Conservation (phyloP, 2,888 invertebrate species). For the Pterobdella sp. region DNA sequence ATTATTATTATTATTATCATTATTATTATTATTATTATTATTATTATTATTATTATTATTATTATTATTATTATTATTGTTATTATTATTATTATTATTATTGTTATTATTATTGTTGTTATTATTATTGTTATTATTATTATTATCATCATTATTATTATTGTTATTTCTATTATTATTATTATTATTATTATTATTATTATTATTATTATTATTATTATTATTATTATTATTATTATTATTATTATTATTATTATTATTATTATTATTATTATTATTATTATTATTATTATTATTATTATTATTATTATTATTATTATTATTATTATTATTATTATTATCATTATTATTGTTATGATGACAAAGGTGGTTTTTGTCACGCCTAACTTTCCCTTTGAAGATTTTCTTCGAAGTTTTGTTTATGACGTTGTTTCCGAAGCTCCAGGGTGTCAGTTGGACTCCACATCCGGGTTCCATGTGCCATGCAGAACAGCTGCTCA, state of each 20-base stretch:
- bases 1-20: background rate
- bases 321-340: constrained; percentile 17
- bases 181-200: constrained; percentile 22
- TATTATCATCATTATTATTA: constrained; percentile 19
- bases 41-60: constrained; percentile 17
- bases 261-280: constrained; percentile 3
- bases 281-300: constrained; percentile 22
- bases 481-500: too few relatives aligned
- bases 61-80: constrained; percentile 25
- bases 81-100: constrained; percentile 23
- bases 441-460: background rate
- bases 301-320: constrained; percentile 25
- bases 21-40: background rate
- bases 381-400: too few relatives aligned
- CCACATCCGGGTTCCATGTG: background rate
- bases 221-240: constrained; percentile 27
- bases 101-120: constrained; percentile 24
- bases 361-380: background rate
- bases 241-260: constrained; percentile 22
- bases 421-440: background rate
- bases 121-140: constrained; percentile 26
- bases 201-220: constrained; percentile 25
- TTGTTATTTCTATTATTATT: constrained; percentile 21
- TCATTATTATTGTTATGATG: constrained; percentile 11
- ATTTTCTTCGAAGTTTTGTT: background rate